These are phyloP conservation scores for Tursiops truncatus DNA, from an alignment of 2,113 vertebrate species.

Conservation along the genomic window DNA sequence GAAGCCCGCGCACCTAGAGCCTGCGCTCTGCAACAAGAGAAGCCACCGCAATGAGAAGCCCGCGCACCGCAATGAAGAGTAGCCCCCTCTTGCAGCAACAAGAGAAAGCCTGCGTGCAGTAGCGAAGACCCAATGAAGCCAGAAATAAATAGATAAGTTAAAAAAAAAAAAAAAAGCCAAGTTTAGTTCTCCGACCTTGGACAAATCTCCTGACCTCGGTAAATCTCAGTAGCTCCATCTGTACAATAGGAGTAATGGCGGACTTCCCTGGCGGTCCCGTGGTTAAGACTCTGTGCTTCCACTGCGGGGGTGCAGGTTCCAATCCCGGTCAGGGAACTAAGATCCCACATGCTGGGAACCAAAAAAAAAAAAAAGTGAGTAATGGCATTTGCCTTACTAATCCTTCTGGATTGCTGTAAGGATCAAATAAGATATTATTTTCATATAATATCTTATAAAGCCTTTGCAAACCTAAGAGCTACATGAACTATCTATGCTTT, in stretches of 20 bases:
- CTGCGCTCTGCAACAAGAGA: too few relatives aligned
- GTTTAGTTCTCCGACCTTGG: background rate
- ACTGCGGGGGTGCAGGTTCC: background rate
- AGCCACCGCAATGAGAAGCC: too few relatives aligned
- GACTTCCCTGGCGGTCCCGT: background rate
- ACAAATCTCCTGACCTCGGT: background rate
- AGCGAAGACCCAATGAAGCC: too few relatives aligned
- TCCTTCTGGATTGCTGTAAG: background rate
- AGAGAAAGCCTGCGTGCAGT: too few relatives aligned
- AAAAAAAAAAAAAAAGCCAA: too few relatives aligned
- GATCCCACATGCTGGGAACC: background rate
- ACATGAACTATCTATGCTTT: background rate
- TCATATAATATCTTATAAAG: background rate
- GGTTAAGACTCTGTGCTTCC: background rate
- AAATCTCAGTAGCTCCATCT: background rate
- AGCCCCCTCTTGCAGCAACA: too few relatives aligned
- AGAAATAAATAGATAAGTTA: too few relatives aligned
- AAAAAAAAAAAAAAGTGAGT: background rate
- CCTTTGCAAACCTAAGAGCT: background rate
- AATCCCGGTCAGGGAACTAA: background rate
- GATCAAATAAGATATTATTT: background rate
- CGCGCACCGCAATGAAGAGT: too few relatives aligned
- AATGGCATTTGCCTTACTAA: background rate
- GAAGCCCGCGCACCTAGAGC: too few relatives aligned
- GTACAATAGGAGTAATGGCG: background rate